Percentiles rank a stretch among this genome's conserved stretches.
Evolutionary conservation across 2,888 invertebrate species (phyloP).

Genomic region (Altica lythri): DNA sequence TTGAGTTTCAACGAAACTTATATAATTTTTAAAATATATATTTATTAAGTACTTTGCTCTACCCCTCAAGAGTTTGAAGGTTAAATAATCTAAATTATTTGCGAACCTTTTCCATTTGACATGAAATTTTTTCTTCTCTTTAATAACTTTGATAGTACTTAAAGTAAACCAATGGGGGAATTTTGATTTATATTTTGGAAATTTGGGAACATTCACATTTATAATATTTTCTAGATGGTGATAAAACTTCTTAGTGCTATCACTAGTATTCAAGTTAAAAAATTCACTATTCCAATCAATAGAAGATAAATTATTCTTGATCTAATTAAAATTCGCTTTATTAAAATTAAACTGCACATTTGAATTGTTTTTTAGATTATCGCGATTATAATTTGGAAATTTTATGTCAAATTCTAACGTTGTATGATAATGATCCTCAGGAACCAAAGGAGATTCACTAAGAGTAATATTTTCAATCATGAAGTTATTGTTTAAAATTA

Average conservation of each 20-base stretch:
- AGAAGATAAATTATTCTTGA: no score
- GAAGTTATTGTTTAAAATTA: slow-evolving; percentile 1
- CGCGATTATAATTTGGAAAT: no score
- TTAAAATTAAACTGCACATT: not conserved
- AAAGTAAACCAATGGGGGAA: not conserved
- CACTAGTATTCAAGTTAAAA: not conserved
- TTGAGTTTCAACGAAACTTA: no score
- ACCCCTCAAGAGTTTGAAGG: no score
- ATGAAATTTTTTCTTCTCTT: not conserved
- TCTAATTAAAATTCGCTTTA: no score
- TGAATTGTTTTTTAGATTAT: no score
- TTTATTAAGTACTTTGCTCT: no score
- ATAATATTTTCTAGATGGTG: not conserved
- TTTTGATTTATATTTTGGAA: not conserved
- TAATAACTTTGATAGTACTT: slow-evolving; percentile 1
- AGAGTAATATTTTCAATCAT: no score
- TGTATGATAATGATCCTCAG: not conserved
- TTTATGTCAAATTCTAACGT: not conserved
- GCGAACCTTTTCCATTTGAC: not conserved
- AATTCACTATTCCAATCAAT: not conserved
- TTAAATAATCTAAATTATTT: not conserved
- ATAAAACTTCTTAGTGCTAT: no score
- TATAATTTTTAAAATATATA: no score
- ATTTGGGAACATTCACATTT: not conserved
- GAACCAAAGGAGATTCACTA: not conserved